phyloP scores from a whole-genome alignment of 1,140 invertebrate genomes.

The Bombus impatiens region DNA sequence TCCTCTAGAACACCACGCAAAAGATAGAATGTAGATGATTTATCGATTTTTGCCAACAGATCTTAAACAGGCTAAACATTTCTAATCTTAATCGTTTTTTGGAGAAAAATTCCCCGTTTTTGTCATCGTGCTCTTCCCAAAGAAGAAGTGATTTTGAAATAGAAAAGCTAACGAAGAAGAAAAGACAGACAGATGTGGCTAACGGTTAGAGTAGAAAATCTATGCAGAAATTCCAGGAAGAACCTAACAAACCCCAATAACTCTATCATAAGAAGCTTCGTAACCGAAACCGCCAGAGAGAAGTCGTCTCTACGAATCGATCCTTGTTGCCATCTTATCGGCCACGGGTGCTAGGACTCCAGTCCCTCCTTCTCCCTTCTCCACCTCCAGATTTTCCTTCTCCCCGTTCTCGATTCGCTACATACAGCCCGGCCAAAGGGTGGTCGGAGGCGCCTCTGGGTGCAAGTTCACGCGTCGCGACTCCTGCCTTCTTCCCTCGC shows the following conservation, averaged over 20 bases:
- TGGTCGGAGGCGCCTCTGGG: constrained; percentile 59
- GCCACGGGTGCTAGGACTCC: constrained; percentile 34
- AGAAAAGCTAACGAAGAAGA: neutral
- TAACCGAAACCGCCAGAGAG: neutral
- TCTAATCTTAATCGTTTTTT: no score
- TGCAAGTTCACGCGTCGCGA: constrained; percentile 76
- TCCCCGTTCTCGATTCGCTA: constrained; percentile 55
- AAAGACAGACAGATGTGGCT: no score
- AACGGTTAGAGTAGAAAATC: no score
- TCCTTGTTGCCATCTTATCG: constrained; percentile 39
- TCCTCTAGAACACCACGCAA: no score
- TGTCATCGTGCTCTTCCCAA: no score
- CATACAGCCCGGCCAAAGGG: constrained; percentile 47
- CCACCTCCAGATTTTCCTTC: constrained; percentile 37
- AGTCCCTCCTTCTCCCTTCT: constrained; percentile 25
- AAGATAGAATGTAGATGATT: no score
- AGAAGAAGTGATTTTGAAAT: neutral
- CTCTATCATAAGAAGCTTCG: neutral
- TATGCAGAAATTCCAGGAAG: neutral
- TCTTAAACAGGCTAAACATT: no score
- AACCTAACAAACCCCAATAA: no score
- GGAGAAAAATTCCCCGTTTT: no score
- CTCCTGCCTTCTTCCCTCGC: constrained; percentile 63
- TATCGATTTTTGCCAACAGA: no score
- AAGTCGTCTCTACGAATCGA: constrained; percentile 24